phyloP scores from a whole-genome alignment of 2,113 vertebrate species.

The Motacilla alba region DNA sequence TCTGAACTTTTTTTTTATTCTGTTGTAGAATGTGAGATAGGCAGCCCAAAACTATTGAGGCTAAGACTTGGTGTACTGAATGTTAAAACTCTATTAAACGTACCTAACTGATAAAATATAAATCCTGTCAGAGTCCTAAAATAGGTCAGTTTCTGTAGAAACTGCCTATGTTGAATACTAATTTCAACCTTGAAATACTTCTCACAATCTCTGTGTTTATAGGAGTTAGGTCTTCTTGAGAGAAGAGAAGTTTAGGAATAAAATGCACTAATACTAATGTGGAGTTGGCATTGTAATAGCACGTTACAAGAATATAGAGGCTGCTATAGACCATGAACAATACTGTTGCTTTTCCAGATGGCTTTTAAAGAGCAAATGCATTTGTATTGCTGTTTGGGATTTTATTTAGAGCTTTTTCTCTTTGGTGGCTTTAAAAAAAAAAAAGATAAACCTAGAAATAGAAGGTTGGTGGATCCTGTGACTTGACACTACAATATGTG shows the following conservation, averaged over 20 bases:
- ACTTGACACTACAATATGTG: not conserved
- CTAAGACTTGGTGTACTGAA: not conserved
- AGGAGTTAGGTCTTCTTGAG: not conserved
- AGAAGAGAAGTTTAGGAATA: not conserved
- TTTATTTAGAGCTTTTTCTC: constrained; percentile 44
- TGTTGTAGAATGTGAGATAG: not conserved
- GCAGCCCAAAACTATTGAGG: not conserved
- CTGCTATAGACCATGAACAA: constrained; percentile 26
- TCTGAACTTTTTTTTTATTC: not conserved
- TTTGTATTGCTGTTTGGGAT: constrained; percentile 29
- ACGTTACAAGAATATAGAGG: not conserved
- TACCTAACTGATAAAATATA: constrained; percentile 12
- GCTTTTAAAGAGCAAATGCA: constrained; percentile 41
- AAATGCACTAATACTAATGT: not conserved
- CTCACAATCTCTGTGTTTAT: not conserved
- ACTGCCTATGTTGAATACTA: not conserved
- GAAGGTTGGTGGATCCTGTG: constrained; percentile 3
- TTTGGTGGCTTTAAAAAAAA: not conserved
- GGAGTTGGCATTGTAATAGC: not conserved
- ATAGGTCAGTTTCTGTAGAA: constrained; percentile 28
- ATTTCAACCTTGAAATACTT: not conserved
- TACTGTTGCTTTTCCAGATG: constrained; percentile 54
- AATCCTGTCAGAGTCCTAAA: constrained; percentile 23
- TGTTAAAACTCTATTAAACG: constrained; percentile 12
- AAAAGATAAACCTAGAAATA: constrained; percentile 16